Conservation (phyloP, 2,113 vertebrate genomes). For the Halichoeres trimaculatus region DNA sequence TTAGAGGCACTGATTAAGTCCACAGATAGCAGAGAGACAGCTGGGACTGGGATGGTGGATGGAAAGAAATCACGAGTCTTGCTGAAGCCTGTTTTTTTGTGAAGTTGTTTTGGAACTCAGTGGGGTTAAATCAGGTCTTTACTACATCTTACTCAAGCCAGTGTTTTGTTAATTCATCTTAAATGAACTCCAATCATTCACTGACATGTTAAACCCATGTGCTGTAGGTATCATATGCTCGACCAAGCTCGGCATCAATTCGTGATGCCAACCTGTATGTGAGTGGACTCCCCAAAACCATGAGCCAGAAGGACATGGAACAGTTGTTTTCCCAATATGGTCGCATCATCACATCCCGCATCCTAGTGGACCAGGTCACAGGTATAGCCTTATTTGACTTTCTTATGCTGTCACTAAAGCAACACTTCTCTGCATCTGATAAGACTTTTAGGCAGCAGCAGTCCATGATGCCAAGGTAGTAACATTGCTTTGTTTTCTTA, state of each 20-base stretch:
- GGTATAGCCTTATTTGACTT: slow-evolving; percentile 81
- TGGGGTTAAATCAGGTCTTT: slow-evolving; percentile 4
- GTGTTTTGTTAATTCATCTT: background rate
- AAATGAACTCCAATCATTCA: background rate
- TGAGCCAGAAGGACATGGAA: slow-evolving; percentile 98
- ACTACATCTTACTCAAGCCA: background rate
- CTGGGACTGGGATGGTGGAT: slow-evolving; percentile 11
- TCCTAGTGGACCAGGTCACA: slow-evolving; percentile 96
- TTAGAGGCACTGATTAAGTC: slow-evolving; percentile 49
- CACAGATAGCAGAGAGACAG: slow-evolving; percentile 39
- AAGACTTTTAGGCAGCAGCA: background rate
- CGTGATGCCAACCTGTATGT: slow-evolving; percentile 96
- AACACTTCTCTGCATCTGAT: background rate
- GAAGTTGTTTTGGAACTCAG: background rate
- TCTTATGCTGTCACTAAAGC: background rate
- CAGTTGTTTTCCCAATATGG: slow-evolving; percentile 96
- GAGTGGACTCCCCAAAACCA: slow-evolving; percentile 94
- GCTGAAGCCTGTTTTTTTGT: background rate
- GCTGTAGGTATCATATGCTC: slow-evolving; percentile 91
- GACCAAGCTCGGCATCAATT: slow-evolving; percentile 95
- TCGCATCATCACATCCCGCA: slow-evolving; percentile 96
- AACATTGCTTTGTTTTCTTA: slow-evolving; percentile 66
- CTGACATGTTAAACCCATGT: slow-evolving; percentile 12
- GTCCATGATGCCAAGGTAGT: slow-evolving; percentile 58
- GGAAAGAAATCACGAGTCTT: slow-evolving; percentile 19